These are phyloP conservation scores for Lynx canadensis DNA, from an alignment of 2,113 vertebrate species.

Conservation along the genomic window DNA sequence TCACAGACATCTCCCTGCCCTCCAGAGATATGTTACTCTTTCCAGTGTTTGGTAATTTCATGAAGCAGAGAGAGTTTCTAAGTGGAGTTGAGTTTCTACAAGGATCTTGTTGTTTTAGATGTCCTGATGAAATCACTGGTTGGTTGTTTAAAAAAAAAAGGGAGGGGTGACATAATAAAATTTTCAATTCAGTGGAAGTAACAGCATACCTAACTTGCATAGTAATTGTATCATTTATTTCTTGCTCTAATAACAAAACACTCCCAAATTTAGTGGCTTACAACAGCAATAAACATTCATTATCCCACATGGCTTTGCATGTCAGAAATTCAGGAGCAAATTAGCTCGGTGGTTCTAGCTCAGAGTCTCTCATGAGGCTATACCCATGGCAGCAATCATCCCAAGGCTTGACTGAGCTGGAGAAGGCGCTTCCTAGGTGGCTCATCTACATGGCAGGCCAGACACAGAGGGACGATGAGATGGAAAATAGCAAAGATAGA, in stretches of 20 bases:
- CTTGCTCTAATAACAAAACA: neutral
- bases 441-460: neutral
- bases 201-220: neutral
- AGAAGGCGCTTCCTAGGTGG: neutral
- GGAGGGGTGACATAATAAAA: neutral
- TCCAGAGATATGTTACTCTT: neutral
- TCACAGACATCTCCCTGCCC: neutral
- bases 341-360: neutral
- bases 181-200: neutral
- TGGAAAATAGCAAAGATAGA: neutral
- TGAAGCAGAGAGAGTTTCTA: neutral
- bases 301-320: neutral
- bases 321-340: neutral
- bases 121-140: neutral
- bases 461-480: too few species aligned
- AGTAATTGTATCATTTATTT: neutral
- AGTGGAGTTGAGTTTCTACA: neutral
- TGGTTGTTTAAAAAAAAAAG: neutral
- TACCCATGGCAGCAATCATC: neutral
- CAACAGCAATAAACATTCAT: neutral
- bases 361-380: neutral
- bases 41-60: neutral
- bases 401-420: neutral
- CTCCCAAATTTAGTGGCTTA: neutral
- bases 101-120: slow-evolving; percentile 7